Evolutionary conservation across 1,140 invertebrate genomes (phyloP), one percentile per base, ranked within the genome.

Genomic region (Camponotus pennsylvanicus): DNA sequence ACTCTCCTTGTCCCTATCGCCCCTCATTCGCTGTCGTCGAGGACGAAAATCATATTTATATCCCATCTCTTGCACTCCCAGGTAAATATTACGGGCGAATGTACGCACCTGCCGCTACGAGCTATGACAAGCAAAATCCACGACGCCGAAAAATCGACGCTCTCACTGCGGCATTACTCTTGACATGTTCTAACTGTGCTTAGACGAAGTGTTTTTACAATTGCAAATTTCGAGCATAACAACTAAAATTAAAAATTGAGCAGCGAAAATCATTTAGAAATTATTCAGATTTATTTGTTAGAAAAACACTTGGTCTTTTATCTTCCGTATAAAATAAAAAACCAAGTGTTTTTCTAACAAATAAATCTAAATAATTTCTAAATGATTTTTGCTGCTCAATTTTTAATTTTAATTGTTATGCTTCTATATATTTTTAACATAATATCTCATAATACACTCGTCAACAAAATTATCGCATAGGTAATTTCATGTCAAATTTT

Each of bases 11-110:
- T 64, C 42, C 32, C 80, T 67, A 76, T 87, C 89, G 64, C 42
- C n/a, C 32, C 63, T 49, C 40, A 34, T 71, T 77, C 64, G 55
- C 67, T 86, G 77, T 73, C 69, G 37, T 55, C 37, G 71, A 79
- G 42, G 76, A 64, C 75, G 91, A 89, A 92, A 92, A 92, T 93
- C 85, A 80, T 91, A 92, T 92, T 93, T 93, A 93, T 91, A 92
- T 92, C 92, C 86, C 90, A 93, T 93, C 79, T 92, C 91, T 82
- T 77, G 64, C 34, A 61, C 32, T 78, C 59, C 40, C 89, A 92
- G 90, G 78, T 90, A 92, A 91, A 90, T 87, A 89, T 89, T 91
- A 83, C 71, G 67, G 64, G 27, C 83, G 37, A n/a, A 9, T 67
- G 57, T 73, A 85, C 32, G 18, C 66, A 66, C 64, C 88, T 89